A percentile compares a stretch with the other conserved stretches of the same genome.
Conservation (phyloP, 2,113 vertebrate genomes). For the Labeo catla region DNA sequence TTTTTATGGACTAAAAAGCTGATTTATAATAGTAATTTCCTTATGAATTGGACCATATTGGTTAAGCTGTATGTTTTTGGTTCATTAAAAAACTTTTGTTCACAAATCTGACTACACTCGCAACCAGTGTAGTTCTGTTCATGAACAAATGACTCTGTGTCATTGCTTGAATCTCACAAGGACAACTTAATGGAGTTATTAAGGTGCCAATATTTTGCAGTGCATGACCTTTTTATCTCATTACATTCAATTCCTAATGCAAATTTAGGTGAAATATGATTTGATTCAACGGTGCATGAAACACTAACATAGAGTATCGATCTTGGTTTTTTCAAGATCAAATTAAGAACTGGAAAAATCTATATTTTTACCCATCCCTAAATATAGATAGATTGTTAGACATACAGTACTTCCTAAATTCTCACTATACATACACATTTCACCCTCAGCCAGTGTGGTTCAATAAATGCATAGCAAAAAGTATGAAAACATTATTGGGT, state of each 20-base stretch:
- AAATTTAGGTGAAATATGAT: background rate
- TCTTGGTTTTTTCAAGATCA: background rate
- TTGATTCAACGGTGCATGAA: background rate
- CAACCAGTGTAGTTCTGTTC: background rate
- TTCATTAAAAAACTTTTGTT: background rate
- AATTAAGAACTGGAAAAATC: background rate
- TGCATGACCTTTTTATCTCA: background rate
- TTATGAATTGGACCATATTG: background rate
- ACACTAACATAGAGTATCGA: background rate
- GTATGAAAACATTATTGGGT: background rate
- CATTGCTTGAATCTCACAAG: background rate
- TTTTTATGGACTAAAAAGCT: background rate
- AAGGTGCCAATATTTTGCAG: background rate
- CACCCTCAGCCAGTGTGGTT: background rate
- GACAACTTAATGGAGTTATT: background rate
- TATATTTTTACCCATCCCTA: background rate
- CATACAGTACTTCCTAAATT: background rate
- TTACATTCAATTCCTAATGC: background rate
- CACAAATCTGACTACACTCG: background rate
- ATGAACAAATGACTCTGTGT: background rate
- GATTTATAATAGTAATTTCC: background rate
- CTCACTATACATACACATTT: background rate
- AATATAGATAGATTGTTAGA: background rate
- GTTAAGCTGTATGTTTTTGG: background rate
- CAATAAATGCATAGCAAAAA: background rate